A percentile compares a stretch with the other conserved stretches of the same genome.
Conservation (phyloP, 2,888 invertebrate genomes). For the Oligia latruncula region DNA sequence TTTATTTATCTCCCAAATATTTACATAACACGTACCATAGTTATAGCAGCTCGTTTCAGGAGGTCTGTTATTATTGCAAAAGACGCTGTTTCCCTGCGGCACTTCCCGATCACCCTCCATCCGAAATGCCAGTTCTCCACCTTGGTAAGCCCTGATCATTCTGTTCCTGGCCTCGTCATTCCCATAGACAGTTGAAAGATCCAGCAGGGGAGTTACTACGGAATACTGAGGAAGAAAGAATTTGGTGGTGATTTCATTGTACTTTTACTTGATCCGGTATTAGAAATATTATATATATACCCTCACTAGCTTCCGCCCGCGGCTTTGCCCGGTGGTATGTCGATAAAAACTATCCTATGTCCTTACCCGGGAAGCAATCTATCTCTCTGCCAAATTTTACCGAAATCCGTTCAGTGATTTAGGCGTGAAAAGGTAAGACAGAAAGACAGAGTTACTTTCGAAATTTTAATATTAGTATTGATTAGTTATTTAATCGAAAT, state of each 20-base stretch:
- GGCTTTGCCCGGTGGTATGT: too few relatives aligned
- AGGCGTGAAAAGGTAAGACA: too few relatives aligned
- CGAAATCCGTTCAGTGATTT: too few relatives aligned
- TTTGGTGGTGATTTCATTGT: not conserved
- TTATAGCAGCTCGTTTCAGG: constrained; percentile 76
- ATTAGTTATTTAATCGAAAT: not conserved
- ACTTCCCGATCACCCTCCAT: constrained; percentile 69
- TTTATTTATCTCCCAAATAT: not conserved
- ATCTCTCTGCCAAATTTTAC: too few relatives aligned
- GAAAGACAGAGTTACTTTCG: too few relatives aligned
- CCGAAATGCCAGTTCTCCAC: constrained; percentile 69
- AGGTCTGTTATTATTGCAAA: constrained; percentile 67
- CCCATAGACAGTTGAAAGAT: constrained; percentile 70
- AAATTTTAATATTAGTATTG: too few relatives aligned
- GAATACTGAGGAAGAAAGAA: constrained; percentile 62
- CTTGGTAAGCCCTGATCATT: constrained; percentile 58
- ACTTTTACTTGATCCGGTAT: not conserved
- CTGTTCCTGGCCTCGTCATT: constrained; percentile 53
- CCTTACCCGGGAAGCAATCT: too few relatives aligned
- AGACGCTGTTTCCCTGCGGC: constrained; percentile 53
- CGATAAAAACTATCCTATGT: too few relatives aligned
- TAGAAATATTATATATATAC: not conserved
- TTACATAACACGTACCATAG: constrained; percentile 51
- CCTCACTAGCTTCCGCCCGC: too few relatives aligned
- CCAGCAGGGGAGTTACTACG: constrained; percentile 68